Evolutionary conservation across 2,797 vertebrate genomes (phyloP).

Genomic region (Sylvia borin): DNA sequence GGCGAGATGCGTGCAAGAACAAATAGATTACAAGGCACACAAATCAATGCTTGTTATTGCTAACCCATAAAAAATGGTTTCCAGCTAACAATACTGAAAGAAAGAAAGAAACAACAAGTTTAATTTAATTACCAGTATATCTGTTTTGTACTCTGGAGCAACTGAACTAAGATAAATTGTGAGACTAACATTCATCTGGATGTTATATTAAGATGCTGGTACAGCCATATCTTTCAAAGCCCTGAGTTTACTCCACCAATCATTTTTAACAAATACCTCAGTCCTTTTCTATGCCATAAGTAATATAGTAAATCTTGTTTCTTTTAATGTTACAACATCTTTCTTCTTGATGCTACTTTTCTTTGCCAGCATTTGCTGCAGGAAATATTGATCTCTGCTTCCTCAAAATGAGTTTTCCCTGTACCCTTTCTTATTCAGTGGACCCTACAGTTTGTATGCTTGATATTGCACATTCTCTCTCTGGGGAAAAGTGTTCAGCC

Average conservation of each 20-base stretch:
- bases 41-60: slow-evolving; percentile 56
- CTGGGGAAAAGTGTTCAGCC: slow-evolving; percentile 6
- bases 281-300: background rate
- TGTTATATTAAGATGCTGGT: slow-evolving; percentile 27
- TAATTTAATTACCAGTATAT: slow-evolving; percentile 51
- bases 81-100: background rate
- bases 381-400: slow-evolving; percentile 49
- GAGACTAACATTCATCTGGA: background rate
- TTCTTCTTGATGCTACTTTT: slow-evolving; percentile 13
- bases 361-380: background rate
- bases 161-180: slow-evolving; percentile 25
- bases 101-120: slow-evolving; percentile 32
- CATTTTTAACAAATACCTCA: background rate
- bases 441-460: background rate
- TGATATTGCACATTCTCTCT: slow-evolving; percentile 25
- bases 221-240: background rate
- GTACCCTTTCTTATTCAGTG: slow-evolving; percentile 11
- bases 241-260: background rate
- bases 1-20: background rate
- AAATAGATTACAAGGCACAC: slow-evolving; percentile 40
- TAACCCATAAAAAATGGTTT: slow-evolving; percentile 33
- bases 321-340: slow-evolving; percentile 18
- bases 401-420: slow-evolving; percentile 59
- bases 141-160: slow-evolving; percentile 12
- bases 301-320: slow-evolving; percentile 24